Evolutionary conservation across 2,888 invertebrate species (phyloP).

Genomic region (Melipona bicolor): DNA sequence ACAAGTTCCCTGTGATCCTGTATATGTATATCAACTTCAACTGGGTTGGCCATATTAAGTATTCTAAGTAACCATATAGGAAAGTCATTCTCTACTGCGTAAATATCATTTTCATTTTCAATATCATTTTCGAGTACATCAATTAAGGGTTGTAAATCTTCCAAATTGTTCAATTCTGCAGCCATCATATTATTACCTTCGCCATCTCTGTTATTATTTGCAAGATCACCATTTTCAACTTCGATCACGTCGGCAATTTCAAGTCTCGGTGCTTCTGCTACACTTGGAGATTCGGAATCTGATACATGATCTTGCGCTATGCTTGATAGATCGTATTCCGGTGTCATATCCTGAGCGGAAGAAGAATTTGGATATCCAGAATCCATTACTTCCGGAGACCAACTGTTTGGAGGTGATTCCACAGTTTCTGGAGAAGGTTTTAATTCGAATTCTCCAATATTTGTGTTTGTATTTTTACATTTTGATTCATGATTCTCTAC

Average conservation of each 20-base stretch:
- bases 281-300: slow-evolving; percentile 73
- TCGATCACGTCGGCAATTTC: slow-evolving; percentile 60
- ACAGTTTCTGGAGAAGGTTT: slow-evolving; percentile 64
- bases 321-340: slow-evolving; percentile 77
- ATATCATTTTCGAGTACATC: slow-evolving; percentile 77
- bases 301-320: slow-evolving; percentile 73
- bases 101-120: slow-evolving; percentile 81
- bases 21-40: slow-evolving; percentile 56
- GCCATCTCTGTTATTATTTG: slow-evolving; percentile 85
- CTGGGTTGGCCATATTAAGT: slow-evolving; percentile 72
- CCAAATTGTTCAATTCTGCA: slow-evolving; percentile 67
- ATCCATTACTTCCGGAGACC: slow-evolving; percentile 80
- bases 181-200: slow-evolving; percentile 85
- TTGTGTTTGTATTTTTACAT: slow-evolving; percentile 24
- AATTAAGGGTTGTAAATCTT: slow-evolving; percentile 77
- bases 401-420: slow-evolving; percentile 75
- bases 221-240: slow-evolving; percentile 85
- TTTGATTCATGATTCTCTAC: background rate
- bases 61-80: slow-evolving; percentile 78
- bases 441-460: slow-evolving; percentile 43
- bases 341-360: slow-evolving; percentile 78
- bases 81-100: slow-evolving; percentile 77
- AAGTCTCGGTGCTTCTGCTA: slow-evolving; percentile 72
- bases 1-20: slow-evolving; percentile 27
- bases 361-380: slow-evolving; percentile 81